These are phyloP conservation scores for Bradypus variegatus DNA, from an alignment of 2,797 vertebrate genomes.

Conservation along the genomic window DNA sequence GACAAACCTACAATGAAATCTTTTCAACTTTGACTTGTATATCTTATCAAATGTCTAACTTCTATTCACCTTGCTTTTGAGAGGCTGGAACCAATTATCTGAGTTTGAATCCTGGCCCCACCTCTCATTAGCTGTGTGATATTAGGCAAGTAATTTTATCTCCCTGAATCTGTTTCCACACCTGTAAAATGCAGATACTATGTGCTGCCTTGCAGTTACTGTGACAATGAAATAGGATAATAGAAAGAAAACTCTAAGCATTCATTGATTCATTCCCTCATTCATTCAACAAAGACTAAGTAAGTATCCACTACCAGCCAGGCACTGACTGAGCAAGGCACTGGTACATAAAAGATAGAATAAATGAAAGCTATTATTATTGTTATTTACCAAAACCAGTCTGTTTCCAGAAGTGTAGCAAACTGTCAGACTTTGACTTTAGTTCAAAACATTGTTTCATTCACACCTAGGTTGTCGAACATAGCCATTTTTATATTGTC, in stretches of 20 bases:
- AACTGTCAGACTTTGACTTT: not conserved
- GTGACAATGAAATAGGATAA: not conserved
- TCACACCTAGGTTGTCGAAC: constrained; percentile 21
- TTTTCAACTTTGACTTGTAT: not conserved
- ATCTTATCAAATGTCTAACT: not conserved
- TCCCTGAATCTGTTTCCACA: constrained; percentile 5
- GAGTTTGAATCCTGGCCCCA: not conserved
- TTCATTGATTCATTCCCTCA: constrained; percentile 4
- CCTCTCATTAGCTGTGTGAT: not conserved
- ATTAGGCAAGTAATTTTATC: constrained; percentile 19
- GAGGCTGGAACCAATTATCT: not conserved
- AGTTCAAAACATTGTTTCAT: constrained; percentile 28
- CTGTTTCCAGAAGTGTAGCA: constrained; percentile 13
- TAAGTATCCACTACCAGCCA: not conserved
- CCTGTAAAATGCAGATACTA: constrained; percentile 10
- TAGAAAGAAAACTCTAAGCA: not conserved
- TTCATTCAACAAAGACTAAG: constrained; percentile 16
- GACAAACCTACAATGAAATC: not conserved
- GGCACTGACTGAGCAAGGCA: not conserved
- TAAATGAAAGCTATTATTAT: not conserved
- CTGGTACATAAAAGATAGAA: not conserved
- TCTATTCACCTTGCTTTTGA: not conserved
- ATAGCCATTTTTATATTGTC: constrained; percentile 19
- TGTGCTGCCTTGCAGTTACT: not conserved
- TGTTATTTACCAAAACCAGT: constrained; percentile 20